Conservation (phyloP, 2,113 vertebrate genomes). For the Elephantulus edwardii region DNA sequence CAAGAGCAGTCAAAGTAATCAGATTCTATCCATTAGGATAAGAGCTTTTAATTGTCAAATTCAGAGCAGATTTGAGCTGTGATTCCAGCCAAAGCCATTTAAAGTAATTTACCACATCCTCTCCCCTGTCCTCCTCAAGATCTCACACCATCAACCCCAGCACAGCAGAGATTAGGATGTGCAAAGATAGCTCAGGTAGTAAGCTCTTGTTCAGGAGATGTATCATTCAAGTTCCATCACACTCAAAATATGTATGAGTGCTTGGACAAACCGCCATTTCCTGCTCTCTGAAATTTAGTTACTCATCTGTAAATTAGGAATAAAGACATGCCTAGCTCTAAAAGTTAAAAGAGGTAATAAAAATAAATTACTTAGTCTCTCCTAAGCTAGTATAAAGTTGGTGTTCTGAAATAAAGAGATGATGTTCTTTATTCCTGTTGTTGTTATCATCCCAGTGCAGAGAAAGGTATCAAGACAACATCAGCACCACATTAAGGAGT, state of each 20-base stretch:
- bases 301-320: background rate
- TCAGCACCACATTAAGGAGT: too few species aligned
- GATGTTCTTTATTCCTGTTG: too few species aligned
- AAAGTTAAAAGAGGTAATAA: background rate
- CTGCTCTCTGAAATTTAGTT: background rate
- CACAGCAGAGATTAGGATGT: accelerated
- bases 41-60: background rate
- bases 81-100: background rate
- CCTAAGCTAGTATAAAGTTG: too few species aligned
- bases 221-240: background rate
- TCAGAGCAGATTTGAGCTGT: background rate
- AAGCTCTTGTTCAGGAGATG: accelerated
- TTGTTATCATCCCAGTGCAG: too few species aligned
- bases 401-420: too few species aligned
- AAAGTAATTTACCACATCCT: background rate
- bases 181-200: background rate
- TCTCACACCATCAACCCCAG: too few species aligned
- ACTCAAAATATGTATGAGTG: background rate
- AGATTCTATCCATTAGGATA: background rate
- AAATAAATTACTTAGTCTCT: too few species aligned
- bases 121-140: background rate
- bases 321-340: background rate
- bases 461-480: too few species aligned
- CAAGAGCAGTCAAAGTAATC: background rate
- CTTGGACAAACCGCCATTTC: background rate